Evolutionary conservation across 2,888 invertebrate genomes (phyloP).

Genomic region (Chirona hameri): DNA sequence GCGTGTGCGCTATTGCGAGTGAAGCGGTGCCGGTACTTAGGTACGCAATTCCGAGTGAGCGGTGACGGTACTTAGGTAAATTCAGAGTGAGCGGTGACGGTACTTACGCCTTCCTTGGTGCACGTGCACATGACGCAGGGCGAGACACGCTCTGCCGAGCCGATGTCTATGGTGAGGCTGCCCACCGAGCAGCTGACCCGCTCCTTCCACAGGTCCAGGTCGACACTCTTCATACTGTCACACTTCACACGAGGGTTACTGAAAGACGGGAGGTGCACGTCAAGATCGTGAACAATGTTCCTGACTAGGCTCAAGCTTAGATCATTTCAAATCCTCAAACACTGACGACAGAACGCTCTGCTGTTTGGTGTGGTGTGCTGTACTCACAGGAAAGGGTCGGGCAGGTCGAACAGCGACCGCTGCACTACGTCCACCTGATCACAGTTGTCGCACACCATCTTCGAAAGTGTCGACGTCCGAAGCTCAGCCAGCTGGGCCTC

Average conservation of each 20-base stretch:
- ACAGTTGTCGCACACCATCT: conserved; percentile 54
- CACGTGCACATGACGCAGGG: conserved; percentile 54
- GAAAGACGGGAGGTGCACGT: conserved; percentile 43
- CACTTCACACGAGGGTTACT: conserved; percentile 84
- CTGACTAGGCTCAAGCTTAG: too few relatives aligned
- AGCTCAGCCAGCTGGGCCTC: conserved; percentile 75
- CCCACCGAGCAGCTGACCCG: conserved; percentile 49
- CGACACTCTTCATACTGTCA: conserved; percentile 54
- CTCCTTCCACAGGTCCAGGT: conserved; percentile 49
- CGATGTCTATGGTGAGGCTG: conserved; percentile 48
- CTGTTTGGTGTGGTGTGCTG: neutral
- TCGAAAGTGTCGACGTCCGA: conserved; percentile 54
- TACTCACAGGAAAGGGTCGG: conserved; percentile 51
- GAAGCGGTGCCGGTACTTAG: conserved; percentile 42
- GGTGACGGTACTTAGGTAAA: too few relatives aligned
- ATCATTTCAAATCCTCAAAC: too few relatives aligned
- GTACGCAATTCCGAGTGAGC: too few relatives aligned
- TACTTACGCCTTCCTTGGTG: conserved; percentile 52
- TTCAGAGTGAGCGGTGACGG: too few relatives aligned
- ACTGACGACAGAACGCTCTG: too few relatives aligned
- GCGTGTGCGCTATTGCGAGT: too few relatives aligned
- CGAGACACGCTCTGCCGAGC: conserved; percentile 49
- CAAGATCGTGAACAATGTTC: too few relatives aligned
- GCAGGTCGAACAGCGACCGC: conserved; percentile 52
- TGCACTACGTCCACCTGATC: conserved; percentile 51